Conservation (phyloP, 2,113 vertebrate genomes). For the Danionella cerebrum region DNA sequence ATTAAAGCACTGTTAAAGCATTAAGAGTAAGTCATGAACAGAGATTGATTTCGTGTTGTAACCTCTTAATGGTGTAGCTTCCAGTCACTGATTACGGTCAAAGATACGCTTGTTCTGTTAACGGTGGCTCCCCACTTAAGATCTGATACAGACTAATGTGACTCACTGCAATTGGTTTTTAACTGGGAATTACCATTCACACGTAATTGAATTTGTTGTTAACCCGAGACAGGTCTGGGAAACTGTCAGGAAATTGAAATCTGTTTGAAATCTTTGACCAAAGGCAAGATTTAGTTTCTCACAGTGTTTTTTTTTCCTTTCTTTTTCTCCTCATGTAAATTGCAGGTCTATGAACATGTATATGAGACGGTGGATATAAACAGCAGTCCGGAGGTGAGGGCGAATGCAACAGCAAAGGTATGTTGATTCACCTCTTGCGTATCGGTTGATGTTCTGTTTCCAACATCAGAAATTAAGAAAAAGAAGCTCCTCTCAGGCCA, state of each 20-base stretch:
- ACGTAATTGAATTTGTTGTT: not conserved
- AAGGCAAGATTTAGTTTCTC: too few relatives aligned
- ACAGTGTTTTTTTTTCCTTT: not conserved
- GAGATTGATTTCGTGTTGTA: not conserved
- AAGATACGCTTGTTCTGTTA: not conserved
- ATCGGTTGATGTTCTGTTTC: too few relatives aligned
- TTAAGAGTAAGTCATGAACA: not conserved
- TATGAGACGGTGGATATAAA: slow-evolving; percentile 98
- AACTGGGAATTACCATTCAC: not conserved
- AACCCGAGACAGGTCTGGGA: not conserved
- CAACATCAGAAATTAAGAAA: too few relatives aligned
- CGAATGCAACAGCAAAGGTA: slow-evolving; percentile 98
- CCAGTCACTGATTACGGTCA: not conserved
- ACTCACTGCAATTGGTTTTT: not conserved
- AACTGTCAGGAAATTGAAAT: not conserved
- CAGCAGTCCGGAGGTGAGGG: slow-evolving; percentile 94
- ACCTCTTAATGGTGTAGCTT: not conserved
- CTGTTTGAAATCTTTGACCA: not conserved
- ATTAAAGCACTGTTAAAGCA: not conserved
- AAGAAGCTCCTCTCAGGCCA: too few relatives aligned
- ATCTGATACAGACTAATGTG: not conserved
- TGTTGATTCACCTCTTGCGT: too few relatives aligned
- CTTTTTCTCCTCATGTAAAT: too few relatives aligned
- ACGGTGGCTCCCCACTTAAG: not conserved
- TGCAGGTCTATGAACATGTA: slow-evolving; percentile 94